These are phyloP conservation scores for Saccopteryx leptura DNA, from an alignment of 2,113 vertebrate species.

Conservation along the genomic window DNA sequence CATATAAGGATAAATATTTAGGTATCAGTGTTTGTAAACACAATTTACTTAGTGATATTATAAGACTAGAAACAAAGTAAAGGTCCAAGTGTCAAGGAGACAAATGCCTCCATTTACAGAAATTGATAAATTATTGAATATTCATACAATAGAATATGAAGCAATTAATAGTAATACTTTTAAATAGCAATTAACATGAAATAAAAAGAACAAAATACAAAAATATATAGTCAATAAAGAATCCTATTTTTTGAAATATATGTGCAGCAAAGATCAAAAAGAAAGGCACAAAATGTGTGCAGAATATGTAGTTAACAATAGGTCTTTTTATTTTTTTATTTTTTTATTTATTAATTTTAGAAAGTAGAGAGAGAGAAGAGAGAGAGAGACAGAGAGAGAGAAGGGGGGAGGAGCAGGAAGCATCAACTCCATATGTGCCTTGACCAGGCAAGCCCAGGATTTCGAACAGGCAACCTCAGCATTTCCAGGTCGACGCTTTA, in stretches of 20 bases:
- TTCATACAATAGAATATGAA: not conserved
- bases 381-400: no score
- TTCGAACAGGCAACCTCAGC: no score
- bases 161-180: not conserved
- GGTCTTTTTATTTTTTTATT: not conserved
- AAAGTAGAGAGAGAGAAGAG: no score
- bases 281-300: not conserved
- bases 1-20: not conserved
- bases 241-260: not conserved
- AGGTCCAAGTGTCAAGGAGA: not conserved
- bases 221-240: not conserved
- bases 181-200: not conserved
- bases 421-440: no score
- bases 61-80: conserved; percentile 31
- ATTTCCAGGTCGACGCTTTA: no score
- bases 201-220: not conserved
- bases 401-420: no score
- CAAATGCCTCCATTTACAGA: not conserved
- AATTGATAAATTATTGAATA: not conserved
- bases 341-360: no score
- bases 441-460: no score
- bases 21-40: not conserved
- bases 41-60: not conserved
- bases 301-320: not conserved
- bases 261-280: not conserved